Conservation (phyloP, 2,797 vertebrate species). For the Dermochelys coriacea region DNA sequence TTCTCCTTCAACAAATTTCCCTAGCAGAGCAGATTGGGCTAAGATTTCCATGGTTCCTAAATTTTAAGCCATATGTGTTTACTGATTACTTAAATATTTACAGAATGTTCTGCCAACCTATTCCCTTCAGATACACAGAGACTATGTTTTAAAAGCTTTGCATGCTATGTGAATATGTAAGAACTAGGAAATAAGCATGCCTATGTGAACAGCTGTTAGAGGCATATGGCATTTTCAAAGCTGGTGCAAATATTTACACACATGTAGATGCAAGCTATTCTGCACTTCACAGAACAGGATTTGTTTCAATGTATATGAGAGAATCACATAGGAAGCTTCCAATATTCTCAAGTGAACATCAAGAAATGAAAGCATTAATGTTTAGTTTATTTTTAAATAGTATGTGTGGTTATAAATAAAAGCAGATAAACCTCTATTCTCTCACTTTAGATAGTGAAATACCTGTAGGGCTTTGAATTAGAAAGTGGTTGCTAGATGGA, state of each 20-base stretch:
- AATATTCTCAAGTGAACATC: not conserved
- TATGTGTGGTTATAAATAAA: not conserved
- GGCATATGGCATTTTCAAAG: slow-evolving; percentile 49
- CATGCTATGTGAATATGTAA: slow-evolving; percentile 9
- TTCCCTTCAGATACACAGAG: slow-evolving; percentile 32
- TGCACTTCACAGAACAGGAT: not conserved
- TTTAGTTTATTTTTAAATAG: not conserved
- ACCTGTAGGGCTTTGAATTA: not conserved
- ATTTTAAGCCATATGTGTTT: slow-evolving; percentile 38
- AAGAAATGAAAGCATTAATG: not conserved
- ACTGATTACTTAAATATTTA: slow-evolving; percentile 37
- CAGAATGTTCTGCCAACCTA: slow-evolving; percentile 6
- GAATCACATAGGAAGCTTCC: not conserved
- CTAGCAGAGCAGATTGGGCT: not conserved
- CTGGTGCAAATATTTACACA: slow-evolving; percentile 33
- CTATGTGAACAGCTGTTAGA: slow-evolving; percentile 30
- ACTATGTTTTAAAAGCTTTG: slow-evolving; percentile 26
- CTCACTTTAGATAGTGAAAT: not conserved
- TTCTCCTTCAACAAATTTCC: not conserved
- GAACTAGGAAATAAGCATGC: not conserved
- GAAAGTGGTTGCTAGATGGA: not conserved
- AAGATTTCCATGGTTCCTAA: not conserved
- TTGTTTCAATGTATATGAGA: not conserved
- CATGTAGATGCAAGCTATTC: slow-evolving; percentile 6
- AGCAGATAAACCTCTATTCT: not conserved